A percentile compares a stretch with the other conserved stretches of the same genome.
Conservation (phyloP, 2,113 vertebrate genomes). For the Trinectes maculatus region DNA sequence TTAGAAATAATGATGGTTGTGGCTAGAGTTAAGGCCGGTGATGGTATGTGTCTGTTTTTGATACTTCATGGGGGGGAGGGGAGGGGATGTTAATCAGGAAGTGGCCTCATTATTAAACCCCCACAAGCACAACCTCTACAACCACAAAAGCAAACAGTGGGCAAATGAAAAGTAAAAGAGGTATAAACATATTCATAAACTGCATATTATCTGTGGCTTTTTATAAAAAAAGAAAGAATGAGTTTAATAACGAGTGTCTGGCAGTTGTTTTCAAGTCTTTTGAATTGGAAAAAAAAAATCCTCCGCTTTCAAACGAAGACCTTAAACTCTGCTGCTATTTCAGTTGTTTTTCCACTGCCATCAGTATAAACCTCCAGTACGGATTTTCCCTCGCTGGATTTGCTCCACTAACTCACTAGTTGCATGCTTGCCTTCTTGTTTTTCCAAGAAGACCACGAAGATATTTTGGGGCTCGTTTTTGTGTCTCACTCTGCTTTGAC, state of each 20-base stretch:
- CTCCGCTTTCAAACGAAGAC: conserved; percentile 46
- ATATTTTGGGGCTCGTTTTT: conserved; percentile 63
- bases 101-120: conserved; percentile 42
- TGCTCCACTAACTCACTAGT: conserved; percentile 64
- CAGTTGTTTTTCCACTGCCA: conserved; percentile 73
- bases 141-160: conserved; percentile 20
- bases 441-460: conserved; percentile 57
- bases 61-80: conserved; percentile 3
- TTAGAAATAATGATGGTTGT: conserved; percentile 56
- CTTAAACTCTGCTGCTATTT: conserved; percentile 56
- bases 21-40: conserved; percentile 15
- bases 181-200: conserved; percentile 23
- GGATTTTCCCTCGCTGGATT: conserved; percentile 65
- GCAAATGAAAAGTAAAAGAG: background rate
- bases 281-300: conserved; percentile 57
- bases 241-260: conserved; percentile 51
- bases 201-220: conserved; percentile 28
- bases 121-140: conserved; percentile 18
- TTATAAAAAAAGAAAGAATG: conserved; percentile 36
- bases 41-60: conserved; percentile 41
- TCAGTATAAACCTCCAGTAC: conserved; percentile 60
- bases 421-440: conserved; percentile 51
- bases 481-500: conserved; percentile 42
- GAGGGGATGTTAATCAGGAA: conserved; percentile 31
- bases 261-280: conserved; percentile 31